These are phyloP conservation scores for Drepanosiphum platanoidis DNA, from an alignment of 2,888 invertebrate species.

Conservation along the genomic window DNA sequence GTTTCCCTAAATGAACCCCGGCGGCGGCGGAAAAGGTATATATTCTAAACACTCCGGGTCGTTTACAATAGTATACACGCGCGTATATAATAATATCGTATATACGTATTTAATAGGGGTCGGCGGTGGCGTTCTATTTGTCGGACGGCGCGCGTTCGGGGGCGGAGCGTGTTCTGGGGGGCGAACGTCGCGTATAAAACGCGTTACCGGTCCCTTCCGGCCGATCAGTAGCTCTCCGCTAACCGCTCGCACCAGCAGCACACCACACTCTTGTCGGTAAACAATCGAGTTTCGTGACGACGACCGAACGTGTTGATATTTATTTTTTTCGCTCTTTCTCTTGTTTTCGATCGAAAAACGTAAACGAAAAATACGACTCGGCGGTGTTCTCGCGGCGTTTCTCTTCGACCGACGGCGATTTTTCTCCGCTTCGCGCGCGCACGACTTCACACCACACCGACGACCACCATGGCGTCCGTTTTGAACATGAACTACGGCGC, in stretches of 20 bases:
- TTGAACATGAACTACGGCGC: slow-evolving; percentile 49
- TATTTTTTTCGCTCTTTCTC: neutral
- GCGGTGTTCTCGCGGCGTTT: too few relatives aligned
- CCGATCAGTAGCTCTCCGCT: slow-evolving; percentile 52
- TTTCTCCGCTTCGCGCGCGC: neutral
- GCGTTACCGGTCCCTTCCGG: slow-evolving; percentile 59
- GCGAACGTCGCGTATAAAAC: slow-evolving; percentile 61
- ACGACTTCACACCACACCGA: neutral
- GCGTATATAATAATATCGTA: too few relatives aligned
- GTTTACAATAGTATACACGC: too few relatives aligned
- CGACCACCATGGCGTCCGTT: slow-evolving; percentile 31
- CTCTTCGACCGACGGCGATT: neutral
- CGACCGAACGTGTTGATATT: too few relatives aligned
- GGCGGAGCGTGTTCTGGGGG: slow-evolving; percentile 47
- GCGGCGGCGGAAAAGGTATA: too few relatives aligned
- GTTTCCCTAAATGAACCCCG: too few relatives aligned
- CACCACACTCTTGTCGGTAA: too few relatives aligned
- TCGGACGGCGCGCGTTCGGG: slow-evolving; percentile 35
- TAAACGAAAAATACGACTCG: too few relatives aligned
- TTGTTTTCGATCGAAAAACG: neutral
- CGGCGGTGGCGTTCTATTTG: slow-evolving; percentile 36
- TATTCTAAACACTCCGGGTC: too few relatives aligned
- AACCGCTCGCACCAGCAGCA: neutral
- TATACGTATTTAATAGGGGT: too few relatives aligned
- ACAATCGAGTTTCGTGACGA: too few relatives aligned